Percentiles rank a stretch among this genome's conserved stretches.
Evolutionary conservation across 1,140 invertebrate species (phyloP).

Genomic region (Neelides sp.): DNA sequence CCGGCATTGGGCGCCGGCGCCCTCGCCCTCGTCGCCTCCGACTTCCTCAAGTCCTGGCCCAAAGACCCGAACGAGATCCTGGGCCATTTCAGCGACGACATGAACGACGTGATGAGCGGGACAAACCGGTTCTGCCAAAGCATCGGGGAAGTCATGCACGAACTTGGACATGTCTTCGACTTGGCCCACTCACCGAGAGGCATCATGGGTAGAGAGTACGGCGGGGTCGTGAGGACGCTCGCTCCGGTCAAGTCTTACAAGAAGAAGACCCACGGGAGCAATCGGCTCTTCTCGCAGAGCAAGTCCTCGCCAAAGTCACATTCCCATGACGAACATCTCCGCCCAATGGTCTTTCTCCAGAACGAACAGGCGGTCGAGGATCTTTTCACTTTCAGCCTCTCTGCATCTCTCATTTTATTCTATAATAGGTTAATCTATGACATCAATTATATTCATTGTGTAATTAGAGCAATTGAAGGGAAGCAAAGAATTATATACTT

Average conservation of each 20-base stretch:
- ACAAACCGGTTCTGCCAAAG: slow-evolving; percentile 38
- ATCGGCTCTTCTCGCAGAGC: too few relatives aligned
- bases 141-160: slow-evolving; percentile 83
- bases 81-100: slow-evolving; percentile 13
- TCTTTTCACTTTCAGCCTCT: too few relatives aligned
- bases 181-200: slow-evolving; percentile 78
- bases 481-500: too few relatives aligned
- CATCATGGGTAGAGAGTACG: slow-evolving; percentile 89
- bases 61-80: slow-evolving; percentile 53
- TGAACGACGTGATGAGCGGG: slow-evolving; percentile 1
- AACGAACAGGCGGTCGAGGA: too few relatives aligned
- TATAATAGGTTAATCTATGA: too few relatives aligned
- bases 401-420: too few relatives aligned
- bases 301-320: too few relatives aligned
- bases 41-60: slow-evolving; percentile 83
- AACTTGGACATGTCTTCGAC: slow-evolving; percentile 88
- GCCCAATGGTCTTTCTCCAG: too few relatives aligned
- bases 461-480: too few relatives aligned
- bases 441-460: too few relatives aligned
- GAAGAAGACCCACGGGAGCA: too few relatives aligned
- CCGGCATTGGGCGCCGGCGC: slow-evolving; percentile 79
- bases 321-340: too few relatives aligned
- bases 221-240: slow-evolving; percentile 52
- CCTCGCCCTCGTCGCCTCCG: slow-evolving; percentile 76
- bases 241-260: slow-evolving; percentile 22